Evolutionary conservation across 2,888 invertebrate genomes (phyloP).

Genomic region (Drosophila formosana): DNA sequence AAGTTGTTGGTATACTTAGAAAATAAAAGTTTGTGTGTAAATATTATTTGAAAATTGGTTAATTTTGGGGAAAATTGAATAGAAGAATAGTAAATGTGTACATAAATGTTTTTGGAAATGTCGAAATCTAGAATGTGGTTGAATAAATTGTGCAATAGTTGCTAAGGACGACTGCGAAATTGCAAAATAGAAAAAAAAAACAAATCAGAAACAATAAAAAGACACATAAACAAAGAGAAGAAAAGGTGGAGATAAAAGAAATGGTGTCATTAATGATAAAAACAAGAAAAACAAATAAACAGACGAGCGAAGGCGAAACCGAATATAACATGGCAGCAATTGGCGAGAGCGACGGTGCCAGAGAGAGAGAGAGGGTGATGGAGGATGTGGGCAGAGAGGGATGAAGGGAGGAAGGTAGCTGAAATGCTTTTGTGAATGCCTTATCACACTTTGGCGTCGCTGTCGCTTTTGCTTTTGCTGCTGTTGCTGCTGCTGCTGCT

Average conservation of each 20-base stretch:
- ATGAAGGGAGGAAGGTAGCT: background rate
- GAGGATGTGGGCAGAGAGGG: background rate
- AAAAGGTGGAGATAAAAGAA: conserved; percentile 33
- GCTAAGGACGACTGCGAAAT: background rate
- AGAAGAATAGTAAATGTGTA: no score
- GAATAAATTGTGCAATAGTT: background rate
- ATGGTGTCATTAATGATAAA: conserved; percentile 56
- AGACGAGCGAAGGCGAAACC: conserved; percentile 28
- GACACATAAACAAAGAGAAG: conserved; percentile 1
- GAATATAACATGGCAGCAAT: conserved; percentile 36
- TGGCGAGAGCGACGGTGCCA: conserved; percentile 9
- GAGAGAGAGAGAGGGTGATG: background rate
- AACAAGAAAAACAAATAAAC: conserved; percentile 33
- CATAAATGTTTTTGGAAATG: no score
- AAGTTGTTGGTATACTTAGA: no score
- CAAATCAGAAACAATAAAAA: conserved; percentile 2
- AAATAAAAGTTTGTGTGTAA: no score
- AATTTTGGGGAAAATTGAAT: no score
- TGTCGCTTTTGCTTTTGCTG: conserved; percentile 26
- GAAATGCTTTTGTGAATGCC: conserved; percentile 70
- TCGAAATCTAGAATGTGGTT: no score
- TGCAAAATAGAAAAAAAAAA: no score
- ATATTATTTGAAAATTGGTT: no score
- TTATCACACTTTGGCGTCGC: conserved; percentile 69
- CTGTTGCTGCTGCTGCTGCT: conserved; percentile 28